Evolutionary conservation across 2,888 invertebrate genomes (phyloP).

Genomic region (Sicus ferrugineus): DNA sequence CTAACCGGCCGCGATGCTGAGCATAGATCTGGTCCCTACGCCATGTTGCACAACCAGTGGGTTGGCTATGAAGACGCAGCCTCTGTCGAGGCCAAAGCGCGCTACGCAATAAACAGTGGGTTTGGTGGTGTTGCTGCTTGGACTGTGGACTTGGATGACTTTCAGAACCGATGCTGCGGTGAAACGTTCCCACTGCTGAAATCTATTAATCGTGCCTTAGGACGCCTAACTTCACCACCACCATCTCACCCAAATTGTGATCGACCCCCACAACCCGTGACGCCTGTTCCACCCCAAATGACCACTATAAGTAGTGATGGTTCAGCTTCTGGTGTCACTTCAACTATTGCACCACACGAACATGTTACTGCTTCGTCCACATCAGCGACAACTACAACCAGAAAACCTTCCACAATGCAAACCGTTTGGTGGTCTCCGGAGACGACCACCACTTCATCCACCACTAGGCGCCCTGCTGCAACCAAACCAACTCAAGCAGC

Average conservation of each 20-base stretch:
- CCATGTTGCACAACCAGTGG: constrained; percentile 84
- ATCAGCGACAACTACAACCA: constrained; percentile 55
- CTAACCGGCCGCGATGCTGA: constrained; percentile 70
- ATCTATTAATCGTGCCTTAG: constrained; percentile 79
- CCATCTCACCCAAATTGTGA: constrained; percentile 71
- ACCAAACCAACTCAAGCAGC: constrained; percentile 43
- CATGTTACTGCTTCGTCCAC: constrained; percentile 56
- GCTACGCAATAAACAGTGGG: constrained; percentile 76
- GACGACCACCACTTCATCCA: constrained; percentile 43
- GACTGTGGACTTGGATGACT: constrained; percentile 90
- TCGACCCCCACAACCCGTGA: constrained; percentile 75
- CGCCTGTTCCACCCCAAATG: constrained; percentile 78
- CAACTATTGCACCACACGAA: constrained; percentile 51
- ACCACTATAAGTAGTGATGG: constrained; percentile 74
- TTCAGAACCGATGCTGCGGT: constrained; percentile 81
- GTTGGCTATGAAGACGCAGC: constrained; percentile 86
- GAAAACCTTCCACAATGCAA: constrained; percentile 57
- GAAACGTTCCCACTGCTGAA: constrained; percentile 81
- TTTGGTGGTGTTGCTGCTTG: constrained; percentile 86
- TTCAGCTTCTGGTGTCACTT: constrained; percentile 42
- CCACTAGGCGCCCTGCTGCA: constrained; percentile 51
- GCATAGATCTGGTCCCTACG: constrained; percentile 73
- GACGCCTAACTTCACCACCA: constrained; percentile 68
- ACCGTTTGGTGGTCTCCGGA: constrained; percentile 6
- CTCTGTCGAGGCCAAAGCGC: constrained; percentile 78